Evolutionary conservation across 2,797 vertebrate species (phyloP).

Genomic region (Oreonectes daqikongensis): DNA sequence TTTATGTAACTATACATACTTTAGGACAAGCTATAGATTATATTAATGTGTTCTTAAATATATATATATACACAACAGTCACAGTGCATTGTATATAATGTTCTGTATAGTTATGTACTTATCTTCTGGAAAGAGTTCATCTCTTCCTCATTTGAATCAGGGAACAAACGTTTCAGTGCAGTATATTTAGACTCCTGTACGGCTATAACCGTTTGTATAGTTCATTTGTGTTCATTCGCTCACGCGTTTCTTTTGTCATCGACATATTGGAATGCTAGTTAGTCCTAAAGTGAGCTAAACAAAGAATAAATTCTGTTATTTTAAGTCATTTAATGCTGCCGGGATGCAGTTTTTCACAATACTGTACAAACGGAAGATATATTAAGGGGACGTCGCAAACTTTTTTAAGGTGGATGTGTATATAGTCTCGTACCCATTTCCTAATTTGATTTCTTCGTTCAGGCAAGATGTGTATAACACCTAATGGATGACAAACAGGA

Average conservation of each 20-base stretch:
- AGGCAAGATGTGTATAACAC: conserved; percentile 59
- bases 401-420: conserved; percentile 67
- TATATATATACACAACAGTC: conserved; percentile 72
- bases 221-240: conserved; percentile 59
- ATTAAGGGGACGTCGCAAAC: conserved; percentile 57
- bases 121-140: conserved; percentile 72
- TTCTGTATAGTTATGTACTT: conserved; percentile 75
- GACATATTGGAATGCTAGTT: conserved; percentile 44
- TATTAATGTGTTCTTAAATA: conserved; percentile 40
- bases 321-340: conserved; percentile 44
- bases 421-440: conserved; percentile 66
- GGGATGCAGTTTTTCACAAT: conserved; percentile 47
- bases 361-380: conserved; percentile 70
- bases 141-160: conserved; percentile 78
- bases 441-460: conserved; percentile 51
- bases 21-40: conserved; percentile 72
- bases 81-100: conserved; percentile 77
- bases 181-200: conserved; percentile 62
- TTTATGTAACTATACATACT: conserved; percentile 76
- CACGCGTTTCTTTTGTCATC: conserved; percentile 41
- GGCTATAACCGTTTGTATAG: conserved; percentile 65
- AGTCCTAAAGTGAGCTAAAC: conserved; percentile 48
- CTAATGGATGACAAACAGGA: background rate
- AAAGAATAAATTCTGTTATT: conserved; percentile 63
- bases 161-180: conserved; percentile 76